Evolutionary conservation across 1,140 invertebrate species (phyloP).

Genomic region (Gerris buenoi): DNA sequence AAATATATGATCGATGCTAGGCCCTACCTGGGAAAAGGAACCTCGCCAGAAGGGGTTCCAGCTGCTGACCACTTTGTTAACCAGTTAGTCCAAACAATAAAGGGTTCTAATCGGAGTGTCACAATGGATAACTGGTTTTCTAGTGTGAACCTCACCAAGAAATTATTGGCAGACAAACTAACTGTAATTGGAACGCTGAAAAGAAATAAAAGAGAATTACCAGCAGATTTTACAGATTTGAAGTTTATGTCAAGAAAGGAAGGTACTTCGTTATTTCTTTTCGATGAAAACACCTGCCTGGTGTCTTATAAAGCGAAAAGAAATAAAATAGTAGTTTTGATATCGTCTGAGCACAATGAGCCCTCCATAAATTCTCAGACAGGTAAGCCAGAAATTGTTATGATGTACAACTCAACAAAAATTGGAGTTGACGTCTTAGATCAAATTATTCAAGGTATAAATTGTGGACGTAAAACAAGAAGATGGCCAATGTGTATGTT

Average conservation of each 20-base stretch:
- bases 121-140: slow-evolving; percentile 33
- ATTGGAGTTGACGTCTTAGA: slow-evolving; percentile 25
- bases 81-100: slow-evolving; percentile 10
- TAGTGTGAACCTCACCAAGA: slow-evolving; percentile 22
- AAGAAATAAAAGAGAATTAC: slow-evolving; percentile 16
- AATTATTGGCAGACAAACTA: slow-evolving; percentile 19
- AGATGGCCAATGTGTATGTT: slow-evolving; percentile 23
- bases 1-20: slow-evolving; percentile 20
- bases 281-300: slow-evolving; percentile 9
- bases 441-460: slow-evolving; percentile 20
- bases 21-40: slow-evolving; percentile 20
- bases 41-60: not conserved
- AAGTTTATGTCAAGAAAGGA: slow-evolving; percentile 13
- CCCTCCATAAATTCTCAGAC: slow-evolving; percentile 15
- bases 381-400: slow-evolving; percentile 24
- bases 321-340: slow-evolving; percentile 25
- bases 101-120: slow-evolving; percentile 26
- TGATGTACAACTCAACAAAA: slow-evolving; percentile 25
- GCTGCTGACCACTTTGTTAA: slow-evolving; percentile 13
- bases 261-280: slow-evolving; percentile 19
- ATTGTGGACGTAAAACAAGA: slow-evolving; percentile 19
- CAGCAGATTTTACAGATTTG: slow-evolving; percentile 12
- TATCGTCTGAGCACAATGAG: slow-evolving; percentile 24
- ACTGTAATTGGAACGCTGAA: slow-evolving; percentile 19
- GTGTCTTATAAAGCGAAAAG: slow-evolving; percentile 15